phyloP scores from a whole-genome alignment of 2,888 invertebrate genomes.

The Eremobia ochroleuca region DNA sequence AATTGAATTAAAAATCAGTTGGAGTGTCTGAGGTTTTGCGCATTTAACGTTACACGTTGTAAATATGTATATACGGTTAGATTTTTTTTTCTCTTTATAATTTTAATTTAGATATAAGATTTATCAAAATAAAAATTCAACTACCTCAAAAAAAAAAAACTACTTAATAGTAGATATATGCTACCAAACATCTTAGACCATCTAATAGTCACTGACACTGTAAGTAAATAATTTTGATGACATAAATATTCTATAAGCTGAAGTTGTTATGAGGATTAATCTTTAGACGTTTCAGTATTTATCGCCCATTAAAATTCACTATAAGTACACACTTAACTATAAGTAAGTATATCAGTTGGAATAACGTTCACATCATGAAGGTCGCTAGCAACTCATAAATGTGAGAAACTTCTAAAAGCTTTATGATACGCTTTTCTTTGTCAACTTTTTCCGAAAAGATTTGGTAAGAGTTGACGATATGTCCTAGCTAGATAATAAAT shows the following conservation, averaged over 20 bases:
- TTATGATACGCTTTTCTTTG: background rate
- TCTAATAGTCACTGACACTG: background rate
- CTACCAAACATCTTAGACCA: background rate
- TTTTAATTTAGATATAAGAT: background rate
- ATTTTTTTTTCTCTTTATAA: no score
- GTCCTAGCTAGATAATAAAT: background rate
- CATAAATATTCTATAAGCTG: slow-evolving; percentile 26
- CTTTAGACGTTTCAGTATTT: slow-evolving; percentile 44
- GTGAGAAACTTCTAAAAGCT: slow-evolving; percentile 1
- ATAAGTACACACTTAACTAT: slow-evolving; percentile 25
- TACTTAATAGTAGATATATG: background rate
- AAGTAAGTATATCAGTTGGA: slow-evolving; percentile 27
- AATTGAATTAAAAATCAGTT: no score
- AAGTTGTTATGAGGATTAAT: slow-evolving; percentile 33
- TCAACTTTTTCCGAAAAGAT: background rate
- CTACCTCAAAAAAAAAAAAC: background rate
- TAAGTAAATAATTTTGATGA: slow-evolving; percentile 19
- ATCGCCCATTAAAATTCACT: slow-evolving; percentile 36
- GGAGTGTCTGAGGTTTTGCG: no score
- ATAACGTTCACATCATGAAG: slow-evolving; percentile 40
- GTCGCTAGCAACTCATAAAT: slow-evolving; percentile 2
- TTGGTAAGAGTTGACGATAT: background rate
- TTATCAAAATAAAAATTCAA: background rate
- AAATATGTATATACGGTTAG: no score
- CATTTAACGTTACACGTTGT: no score